Evolutionary conservation across 2,888 invertebrate species (phyloP).

Genomic region (Trissonchulus sp.): DNA sequence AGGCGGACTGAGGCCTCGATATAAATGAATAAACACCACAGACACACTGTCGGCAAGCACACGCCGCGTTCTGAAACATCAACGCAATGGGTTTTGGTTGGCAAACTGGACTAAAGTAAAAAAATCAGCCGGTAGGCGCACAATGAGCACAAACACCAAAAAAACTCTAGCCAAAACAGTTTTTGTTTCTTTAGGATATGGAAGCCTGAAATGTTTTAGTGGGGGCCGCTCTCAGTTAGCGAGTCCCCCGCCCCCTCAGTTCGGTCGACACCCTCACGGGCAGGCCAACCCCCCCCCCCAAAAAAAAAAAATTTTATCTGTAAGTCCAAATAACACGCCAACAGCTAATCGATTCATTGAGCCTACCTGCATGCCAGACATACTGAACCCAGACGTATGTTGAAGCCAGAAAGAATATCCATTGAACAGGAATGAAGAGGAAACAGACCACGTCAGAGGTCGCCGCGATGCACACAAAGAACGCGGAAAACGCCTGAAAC

Average conservation of each 20-base stretch:
- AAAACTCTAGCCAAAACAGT: too few relatives aligned
- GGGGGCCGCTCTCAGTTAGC: too few relatives aligned
- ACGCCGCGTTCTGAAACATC: conserved; percentile 74
- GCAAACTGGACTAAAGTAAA: too few relatives aligned
- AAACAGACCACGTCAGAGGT: conserved; percentile 98
- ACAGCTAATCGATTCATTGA: too few relatives aligned
- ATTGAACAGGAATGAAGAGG: conserved; percentile 95
- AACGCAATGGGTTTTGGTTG: too few relatives aligned
- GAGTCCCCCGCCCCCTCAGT: background rate
- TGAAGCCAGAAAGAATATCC: conserved; percentile 94
- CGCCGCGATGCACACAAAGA: conserved; percentile 94
- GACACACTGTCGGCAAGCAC: conserved; percentile 83
- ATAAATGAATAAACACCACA: conserved; percentile 90
- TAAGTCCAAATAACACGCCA: too few relatives aligned
- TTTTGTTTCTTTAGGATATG: too few relatives aligned
- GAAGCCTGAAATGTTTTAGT: too few relatives aligned
- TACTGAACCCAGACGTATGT: conserved; percentile 99
- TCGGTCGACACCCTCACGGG: conserved; percentile 62
- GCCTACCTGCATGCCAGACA: conserved; percentile 90
- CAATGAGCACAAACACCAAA: too few relatives aligned
- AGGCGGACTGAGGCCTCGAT: conserved; percentile 83
- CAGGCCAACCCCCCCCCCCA: too few relatives aligned
- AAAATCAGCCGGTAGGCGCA: too few relatives aligned
- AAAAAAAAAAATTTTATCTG: too few relatives aligned
- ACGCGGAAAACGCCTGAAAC: conserved; percentile 85